Conservation (phyloP, 2,113 vertebrate species). For the Ictalurus punctatus region DNA sequence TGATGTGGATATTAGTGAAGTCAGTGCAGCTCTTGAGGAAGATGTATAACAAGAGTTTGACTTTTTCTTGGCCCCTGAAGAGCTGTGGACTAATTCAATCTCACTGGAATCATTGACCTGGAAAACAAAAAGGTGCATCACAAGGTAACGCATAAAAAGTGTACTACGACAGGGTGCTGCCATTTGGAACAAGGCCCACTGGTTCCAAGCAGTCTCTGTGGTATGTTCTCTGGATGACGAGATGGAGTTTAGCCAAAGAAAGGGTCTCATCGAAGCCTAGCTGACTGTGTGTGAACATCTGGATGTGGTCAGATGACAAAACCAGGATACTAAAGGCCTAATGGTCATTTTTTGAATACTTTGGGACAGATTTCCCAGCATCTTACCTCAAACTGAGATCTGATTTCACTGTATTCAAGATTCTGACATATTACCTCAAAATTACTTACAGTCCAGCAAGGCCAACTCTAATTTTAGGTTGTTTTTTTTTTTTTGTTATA, state of each 20-base stretch:
- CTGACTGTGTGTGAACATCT: neutral
- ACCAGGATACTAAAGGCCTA: neutral
- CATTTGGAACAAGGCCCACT: neutral
- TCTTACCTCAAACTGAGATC: neutral
- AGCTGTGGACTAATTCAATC: neutral
- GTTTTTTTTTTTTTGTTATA: too few relatives aligned
- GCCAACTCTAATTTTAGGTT: too few relatives aligned
- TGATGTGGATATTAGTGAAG: slow-evolving; percentile 15
- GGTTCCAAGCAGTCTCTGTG: neutral
- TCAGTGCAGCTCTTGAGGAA: slow-evolving; percentile 1
- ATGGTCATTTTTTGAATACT: neutral
- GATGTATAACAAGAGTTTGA: neutral
- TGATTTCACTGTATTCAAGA: neutral
- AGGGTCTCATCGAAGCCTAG: neutral
- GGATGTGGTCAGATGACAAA: neutral
- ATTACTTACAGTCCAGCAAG: too few relatives aligned
- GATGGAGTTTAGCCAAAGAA: neutral
- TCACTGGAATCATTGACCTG: neutral
- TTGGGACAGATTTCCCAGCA: neutral
- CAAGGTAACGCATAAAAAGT: neutral
- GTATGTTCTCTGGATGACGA: neutral
- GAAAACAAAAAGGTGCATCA: neutral
- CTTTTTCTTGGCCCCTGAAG: neutral
- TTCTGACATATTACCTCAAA: neutral
- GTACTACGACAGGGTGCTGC: neutral